Conservation (phyloP, 2,113 vertebrate genomes). For the Numida meleagris region DNA sequence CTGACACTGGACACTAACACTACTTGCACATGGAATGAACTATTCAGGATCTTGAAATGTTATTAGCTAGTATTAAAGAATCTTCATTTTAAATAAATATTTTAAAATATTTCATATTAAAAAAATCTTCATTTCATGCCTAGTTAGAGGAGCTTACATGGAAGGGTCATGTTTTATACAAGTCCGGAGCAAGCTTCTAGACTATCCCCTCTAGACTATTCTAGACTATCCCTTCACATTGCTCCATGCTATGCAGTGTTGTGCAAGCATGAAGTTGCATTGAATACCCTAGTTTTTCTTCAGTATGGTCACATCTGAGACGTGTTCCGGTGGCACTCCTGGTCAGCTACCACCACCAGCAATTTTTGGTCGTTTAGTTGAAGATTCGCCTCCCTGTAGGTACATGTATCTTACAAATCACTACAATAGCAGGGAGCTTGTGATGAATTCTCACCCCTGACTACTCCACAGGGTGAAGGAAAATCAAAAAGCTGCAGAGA, state of each 20-base stretch:
- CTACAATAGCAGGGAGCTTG: neutral
- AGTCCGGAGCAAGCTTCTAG: neutral
- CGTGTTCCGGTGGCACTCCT: neutral
- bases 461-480: neutral
- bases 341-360: neutral
- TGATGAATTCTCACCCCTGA: neutral
- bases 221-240: neutral
- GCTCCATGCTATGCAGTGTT: accelerated
- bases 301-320: neutral
- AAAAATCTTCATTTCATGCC: neutral
- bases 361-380: accelerated
- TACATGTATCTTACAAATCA: accelerated
- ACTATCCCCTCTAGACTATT: neutral
- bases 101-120: no score
- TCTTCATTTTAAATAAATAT: no score
- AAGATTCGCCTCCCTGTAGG: neutral
- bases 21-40: neutral
- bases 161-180: neutral
- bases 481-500: neutral
- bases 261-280: neutral
- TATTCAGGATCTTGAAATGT: neutral
- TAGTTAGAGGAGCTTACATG: neutral
- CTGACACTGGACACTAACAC: neutral
- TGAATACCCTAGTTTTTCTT: neutral
- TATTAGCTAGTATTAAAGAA: neutral